Conservation (phyloP, 1,140 invertebrate genomes). For the Drosophila nikananu region DNA sequence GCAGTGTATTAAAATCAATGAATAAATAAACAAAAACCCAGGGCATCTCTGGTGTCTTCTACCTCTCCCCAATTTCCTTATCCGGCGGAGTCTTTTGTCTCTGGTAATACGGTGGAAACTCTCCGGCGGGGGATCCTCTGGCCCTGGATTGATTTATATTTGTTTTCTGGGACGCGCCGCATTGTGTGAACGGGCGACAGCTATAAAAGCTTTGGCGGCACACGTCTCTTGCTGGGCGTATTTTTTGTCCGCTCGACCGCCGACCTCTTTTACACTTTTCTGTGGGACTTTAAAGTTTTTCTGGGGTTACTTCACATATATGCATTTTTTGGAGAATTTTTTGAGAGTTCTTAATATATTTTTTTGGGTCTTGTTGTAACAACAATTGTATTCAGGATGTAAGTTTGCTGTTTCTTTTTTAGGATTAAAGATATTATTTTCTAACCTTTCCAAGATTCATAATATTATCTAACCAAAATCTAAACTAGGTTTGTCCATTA, state of each 20-base stretch:
- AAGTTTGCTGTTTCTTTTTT: too few species aligned
- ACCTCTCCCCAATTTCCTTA: not conserved
- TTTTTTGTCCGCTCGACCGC: conserved; percentile 9
- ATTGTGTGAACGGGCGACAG: conserved; percentile 61
- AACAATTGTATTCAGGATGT: too few species aligned
- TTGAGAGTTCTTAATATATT: not conserved
- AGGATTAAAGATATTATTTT: too few species aligned
- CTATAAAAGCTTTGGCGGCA: conserved; percentile 61
- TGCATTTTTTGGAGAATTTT: not conserved
- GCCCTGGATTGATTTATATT: conserved; percentile 52
- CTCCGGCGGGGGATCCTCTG: conserved; percentile 18
- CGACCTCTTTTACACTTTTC: not conserved
- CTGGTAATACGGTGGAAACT: conserved; percentile 18
- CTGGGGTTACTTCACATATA: not conserved
- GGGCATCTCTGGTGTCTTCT: conserved; percentile 20
- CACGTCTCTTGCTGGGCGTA: conserved; percentile 19
- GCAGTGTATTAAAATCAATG: conserved; percentile 78
- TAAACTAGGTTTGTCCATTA: too few species aligned
- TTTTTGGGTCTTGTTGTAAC: not conserved
- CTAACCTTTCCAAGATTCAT: too few species aligned
- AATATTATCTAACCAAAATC: too few species aligned
- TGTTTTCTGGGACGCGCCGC: conserved; percentile 18
- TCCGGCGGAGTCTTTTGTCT: conserved; percentile 45
- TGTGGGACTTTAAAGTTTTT: not conserved
- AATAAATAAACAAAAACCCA: conserved; percentile 77